Percentiles rank a stretch among this genome's conserved stretches.
Conservation (phyloP, 2,888 invertebrate species). For the Salticus scenicus region DNA sequence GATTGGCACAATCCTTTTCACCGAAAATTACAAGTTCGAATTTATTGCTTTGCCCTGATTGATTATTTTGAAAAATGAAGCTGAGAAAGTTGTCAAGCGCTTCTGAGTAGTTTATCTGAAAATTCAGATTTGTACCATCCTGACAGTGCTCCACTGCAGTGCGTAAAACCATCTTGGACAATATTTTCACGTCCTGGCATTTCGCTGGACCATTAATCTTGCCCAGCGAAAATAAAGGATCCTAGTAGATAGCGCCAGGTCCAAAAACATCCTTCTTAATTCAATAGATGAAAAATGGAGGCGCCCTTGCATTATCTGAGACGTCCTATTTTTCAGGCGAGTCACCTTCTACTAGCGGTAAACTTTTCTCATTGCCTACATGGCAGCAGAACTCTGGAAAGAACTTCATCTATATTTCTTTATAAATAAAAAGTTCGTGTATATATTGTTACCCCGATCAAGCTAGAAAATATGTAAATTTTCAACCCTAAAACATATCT, state of each 20-base stretch:
- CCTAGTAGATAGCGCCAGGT: slow-evolving; percentile 50
- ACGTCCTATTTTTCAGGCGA: slow-evolving; percentile 16
- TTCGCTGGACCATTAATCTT: slow-evolving; percentile 45
- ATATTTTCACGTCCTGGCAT: slow-evolving; percentile 58
- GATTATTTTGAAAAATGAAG: slow-evolving; percentile 69
- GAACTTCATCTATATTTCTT: not conserved
- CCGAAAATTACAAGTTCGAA: slow-evolving; percentile 55
- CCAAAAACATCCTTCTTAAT: slow-evolving; percentile 67
- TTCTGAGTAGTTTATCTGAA: slow-evolving; percentile 59
- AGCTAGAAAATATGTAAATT: too few species aligned
- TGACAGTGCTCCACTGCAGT: slow-evolving; percentile 46
- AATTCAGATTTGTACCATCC: slow-evolving; percentile 63
- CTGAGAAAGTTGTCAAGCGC: slow-evolving; percentile 54
- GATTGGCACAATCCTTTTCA: slow-evolving; percentile 30
- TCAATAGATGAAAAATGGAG: slow-evolving; percentile 61
- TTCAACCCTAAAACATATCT: too few species aligned
- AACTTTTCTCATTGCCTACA: not conserved
- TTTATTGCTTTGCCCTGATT: slow-evolving; percentile 65
- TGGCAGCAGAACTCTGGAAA: not conserved
- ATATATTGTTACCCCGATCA: too few species aligned
- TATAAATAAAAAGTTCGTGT: not conserved
- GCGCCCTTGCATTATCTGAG: slow-evolving; percentile 44
- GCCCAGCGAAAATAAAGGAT: slow-evolving; percentile 62
- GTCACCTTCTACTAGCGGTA: not conserved
- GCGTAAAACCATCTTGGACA: slow-evolving; percentile 36